Conservation (phyloP, 2,888 invertebrate species). For the Drymonia ruficornis region DNA sequence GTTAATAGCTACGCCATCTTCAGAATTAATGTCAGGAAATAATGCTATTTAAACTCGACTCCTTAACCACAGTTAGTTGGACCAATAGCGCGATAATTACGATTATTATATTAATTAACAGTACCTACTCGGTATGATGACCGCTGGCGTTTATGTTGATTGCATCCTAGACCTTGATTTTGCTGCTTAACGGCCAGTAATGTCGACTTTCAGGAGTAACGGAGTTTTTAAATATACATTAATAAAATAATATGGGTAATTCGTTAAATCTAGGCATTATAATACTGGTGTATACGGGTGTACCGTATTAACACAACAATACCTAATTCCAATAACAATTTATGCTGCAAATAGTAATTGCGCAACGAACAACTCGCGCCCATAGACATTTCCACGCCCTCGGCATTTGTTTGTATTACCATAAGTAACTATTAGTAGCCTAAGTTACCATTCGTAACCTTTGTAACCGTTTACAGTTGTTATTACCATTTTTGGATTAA, state of each 20-base stretch:
- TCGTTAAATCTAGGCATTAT: too few relatives aligned
- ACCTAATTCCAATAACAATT: neutral
- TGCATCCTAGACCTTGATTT: neutral
- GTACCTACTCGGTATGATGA: neutral
- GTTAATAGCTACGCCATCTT: neutral
- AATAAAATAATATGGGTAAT: too few relatives aligned
- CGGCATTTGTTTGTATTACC: slow-evolving; percentile 3
- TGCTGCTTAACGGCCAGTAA: neutral
- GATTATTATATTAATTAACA: neutral
- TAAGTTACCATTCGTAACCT: slow-evolving; percentile 2
- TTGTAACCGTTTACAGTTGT: neutral
- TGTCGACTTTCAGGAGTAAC: too few relatives aligned
- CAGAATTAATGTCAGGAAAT: neutral
- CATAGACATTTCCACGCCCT: slow-evolving; percentile 2
- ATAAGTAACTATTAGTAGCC: slow-evolving; percentile 8
- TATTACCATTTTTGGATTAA: neutral
- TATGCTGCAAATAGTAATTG: slow-evolving; percentile 1
- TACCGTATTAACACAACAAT: neutral
- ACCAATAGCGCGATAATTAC: neutral
- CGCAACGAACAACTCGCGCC: neutral
- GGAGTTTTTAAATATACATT: too few relatives aligned
- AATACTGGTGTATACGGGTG: too few relatives aligned
- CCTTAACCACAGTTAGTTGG: neutral
- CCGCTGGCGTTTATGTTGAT: neutral
- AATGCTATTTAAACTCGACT: neutral